A percentile compares a stretch with the other conserved stretches of the same genome.
These are phyloP conservation scores for Clarias fuscus DNA, from an alignment of 2,797 vertebrate genomes.

Conservation along the genomic window DNA sequence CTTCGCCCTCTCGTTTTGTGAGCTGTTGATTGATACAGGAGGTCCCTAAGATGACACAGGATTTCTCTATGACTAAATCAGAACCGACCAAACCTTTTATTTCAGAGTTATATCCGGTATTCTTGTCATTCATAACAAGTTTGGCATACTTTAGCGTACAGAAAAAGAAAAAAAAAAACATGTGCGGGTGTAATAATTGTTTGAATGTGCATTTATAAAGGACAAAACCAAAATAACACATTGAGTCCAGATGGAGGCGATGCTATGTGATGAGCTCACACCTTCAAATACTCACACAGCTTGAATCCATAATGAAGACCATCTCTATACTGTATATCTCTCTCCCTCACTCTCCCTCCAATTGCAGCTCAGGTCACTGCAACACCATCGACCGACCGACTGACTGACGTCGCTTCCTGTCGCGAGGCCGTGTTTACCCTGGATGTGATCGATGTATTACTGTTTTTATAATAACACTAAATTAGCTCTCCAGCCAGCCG, in stretches of 20 bases:
- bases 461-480: slow-evolving; percentile 45
- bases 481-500: slow-evolving; percentile 16
- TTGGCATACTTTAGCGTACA: background rate
- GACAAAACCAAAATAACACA: slow-evolving; percentile 61
- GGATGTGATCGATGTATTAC: slow-evolving; percentile 17
- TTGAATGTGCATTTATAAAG: background rate
- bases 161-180: too few species aligned
- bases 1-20: too few species aligned
- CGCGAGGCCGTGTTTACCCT: slow-evolving; percentile 36
- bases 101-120: background rate
- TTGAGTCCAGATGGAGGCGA: slow-evolving; percentile 66
- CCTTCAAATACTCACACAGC: slow-evolving; percentile 51
- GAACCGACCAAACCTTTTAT: too few species aligned
- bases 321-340: background rate
- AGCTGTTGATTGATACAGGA: too few species aligned
- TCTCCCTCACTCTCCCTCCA: background rate
- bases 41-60: too few species aligned
- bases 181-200: background rate
- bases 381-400: slow-evolving; percentile 28
- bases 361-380: slow-evolving; percentile 16
- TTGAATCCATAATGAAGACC: slow-evolving; percentile 30
- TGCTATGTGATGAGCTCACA: slow-evolving; percentile 66
- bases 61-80: too few species aligned
- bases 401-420: slow-evolving; percentile 19
- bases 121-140: background rate